A percentile compares a stretch with the other conserved stretches of the same genome.
These are phyloP conservation scores for Callopanchax toddi DNA, from an alignment of 2,113 vertebrate species.

Conservation along the genomic window DNA sequence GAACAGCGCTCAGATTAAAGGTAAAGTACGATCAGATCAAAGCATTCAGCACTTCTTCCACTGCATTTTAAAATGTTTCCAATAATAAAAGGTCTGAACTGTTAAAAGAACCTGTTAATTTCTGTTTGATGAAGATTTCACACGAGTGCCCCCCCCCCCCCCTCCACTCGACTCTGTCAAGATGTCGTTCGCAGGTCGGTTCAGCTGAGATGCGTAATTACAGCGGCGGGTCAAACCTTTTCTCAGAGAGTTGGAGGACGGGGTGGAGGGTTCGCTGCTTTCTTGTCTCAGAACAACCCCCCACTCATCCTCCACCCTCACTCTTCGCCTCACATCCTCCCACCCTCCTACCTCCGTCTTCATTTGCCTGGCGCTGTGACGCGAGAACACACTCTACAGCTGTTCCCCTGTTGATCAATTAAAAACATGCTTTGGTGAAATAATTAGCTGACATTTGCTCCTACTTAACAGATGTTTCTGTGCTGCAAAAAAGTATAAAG, in stretches of 20 bases:
- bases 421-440: slow-evolving; percentile 81
- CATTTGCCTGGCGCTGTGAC: slow-evolving; percentile 52
- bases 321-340: not conserved
- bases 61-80: no score
- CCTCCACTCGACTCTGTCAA: slow-evolving; percentile 16
- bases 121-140: slow-evolving; percentile 48
- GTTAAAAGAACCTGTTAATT: not conserved
- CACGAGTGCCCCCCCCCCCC: slow-evolving; percentile 18
- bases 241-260: slow-evolving; percentile 11
- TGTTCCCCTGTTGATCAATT: slow-evolving; percentile 83
- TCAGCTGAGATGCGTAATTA: slow-evolving; percentile 45
- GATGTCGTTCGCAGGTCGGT: slow-evolving; percentile 42
- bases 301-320: no score
- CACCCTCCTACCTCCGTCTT: slow-evolving; percentile 21
- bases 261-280: slow-evolving; percentile 20
- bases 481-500: slow-evolving; percentile 66
- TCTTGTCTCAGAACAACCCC: slow-evolving; percentile 26
- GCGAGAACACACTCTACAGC: slow-evolving; percentile 65
- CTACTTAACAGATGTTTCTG: slow-evolving; percentile 78
- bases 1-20: no score
- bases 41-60: no score
- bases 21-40: no score
- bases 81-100: not conserved
- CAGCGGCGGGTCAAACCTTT: slow-evolving; percentile 51
- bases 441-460: slow-evolving; percentile 82